Evolutionary conservation across 2,888 invertebrate species (phyloP), one percentile per base, ranked within the genome.

Genomic region (Ophraella communa): DNA sequence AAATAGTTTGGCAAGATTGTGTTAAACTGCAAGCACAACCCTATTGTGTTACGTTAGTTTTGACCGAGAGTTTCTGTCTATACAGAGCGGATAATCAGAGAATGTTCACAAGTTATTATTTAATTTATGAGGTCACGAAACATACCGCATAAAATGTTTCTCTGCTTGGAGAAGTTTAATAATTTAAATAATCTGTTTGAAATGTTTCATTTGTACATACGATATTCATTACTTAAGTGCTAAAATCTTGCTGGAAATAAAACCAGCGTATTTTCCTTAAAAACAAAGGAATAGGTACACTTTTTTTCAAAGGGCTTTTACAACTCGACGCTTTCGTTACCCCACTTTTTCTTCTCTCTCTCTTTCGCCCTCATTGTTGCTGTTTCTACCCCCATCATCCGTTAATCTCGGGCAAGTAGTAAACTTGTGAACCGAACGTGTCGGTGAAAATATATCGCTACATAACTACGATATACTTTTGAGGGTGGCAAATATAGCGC

Each of bases 371-470:
- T 7, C 49, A 23, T 21, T 49, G 33, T 20, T 20, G 52, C 52
- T 53, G 21, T 54, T 54, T 54, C 20, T 35, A 14, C 8, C 21
- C 30, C 39, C n/a, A 14, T 21, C 35, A 39, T 35, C 53, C 53
- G 35, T 21, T 54, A 21, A 54, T 54, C 39, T 54, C 39, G 18
- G 35, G 39, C 53, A 53, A 33, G 35, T 21, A 21, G 35, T 21
- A 54, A 35, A 54, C 21, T 54, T 14, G 11, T 21, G 35, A 21
- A 54, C 53, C 39, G 35, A 21, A 54, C 53, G 53, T 54, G 53
- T 21, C 14, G 23, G 20, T 14, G 39, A 54, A 54, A 54, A 54
- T 54, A 54, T 35, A 54, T 35, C 35, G 53, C 53, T 20, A 23
- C 53, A 35, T 53, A 53, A 53, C 35, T 30, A 20, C 21, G 23